A percentile compares a stretch with the other conserved stretches of the same genome.
phyloP scores from a whole-genome alignment of 2,888 invertebrate genomes.

The Phania funesta region DNA sequence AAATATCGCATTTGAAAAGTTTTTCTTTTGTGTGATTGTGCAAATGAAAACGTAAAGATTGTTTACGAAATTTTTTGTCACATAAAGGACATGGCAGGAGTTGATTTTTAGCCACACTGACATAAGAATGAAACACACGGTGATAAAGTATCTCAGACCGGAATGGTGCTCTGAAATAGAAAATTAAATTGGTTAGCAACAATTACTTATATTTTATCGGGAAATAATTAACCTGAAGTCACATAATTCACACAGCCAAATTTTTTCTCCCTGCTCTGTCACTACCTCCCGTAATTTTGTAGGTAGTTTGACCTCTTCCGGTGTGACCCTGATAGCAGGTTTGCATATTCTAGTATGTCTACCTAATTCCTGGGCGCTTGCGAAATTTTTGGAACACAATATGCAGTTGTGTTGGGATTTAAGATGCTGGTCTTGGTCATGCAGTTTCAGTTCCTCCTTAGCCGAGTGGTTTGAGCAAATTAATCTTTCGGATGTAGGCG shows the following conservation, averaged over 20 bases:
- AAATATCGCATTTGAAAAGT: slow-evolving; percentile 85
- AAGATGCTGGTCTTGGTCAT: slow-evolving; percentile 84
- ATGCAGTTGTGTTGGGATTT: slow-evolving; percentile 85
- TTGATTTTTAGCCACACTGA: slow-evolving; percentile 73
- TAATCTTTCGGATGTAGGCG: too few relatives aligned
- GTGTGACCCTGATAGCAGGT: slow-evolving; percentile 55
- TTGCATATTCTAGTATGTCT: slow-evolving; percentile 83
- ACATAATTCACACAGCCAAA: slow-evolving; percentile 74
- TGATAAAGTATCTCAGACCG: slow-evolving; percentile 88
- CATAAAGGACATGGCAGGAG: slow-evolving; percentile 85
- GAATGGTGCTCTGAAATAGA: slow-evolving; percentile 80
- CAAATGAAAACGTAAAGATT: slow-evolving; percentile 86
- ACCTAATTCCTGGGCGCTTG: slow-evolving; percentile 87
- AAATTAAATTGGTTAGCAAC: neutral
- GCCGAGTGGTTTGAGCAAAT: too few relatives aligned
- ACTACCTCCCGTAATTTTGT: neutral
- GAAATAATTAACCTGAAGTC: slow-evolving; percentile 69
- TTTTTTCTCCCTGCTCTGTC: slow-evolving; percentile 31
- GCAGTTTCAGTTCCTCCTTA: slow-evolving; percentile 83
- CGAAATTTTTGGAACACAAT: slow-evolving; percentile 85
- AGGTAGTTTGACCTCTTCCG: neutral
- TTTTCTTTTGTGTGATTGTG: slow-evolving; percentile 88
- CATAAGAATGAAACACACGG: slow-evolving; percentile 83
- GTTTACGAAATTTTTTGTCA: slow-evolving; percentile 84
- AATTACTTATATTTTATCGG: neutral